phyloP scores from a whole-genome alignment of 2,113 vertebrate genomes.

The Cyanistes caeruleus region DNA sequence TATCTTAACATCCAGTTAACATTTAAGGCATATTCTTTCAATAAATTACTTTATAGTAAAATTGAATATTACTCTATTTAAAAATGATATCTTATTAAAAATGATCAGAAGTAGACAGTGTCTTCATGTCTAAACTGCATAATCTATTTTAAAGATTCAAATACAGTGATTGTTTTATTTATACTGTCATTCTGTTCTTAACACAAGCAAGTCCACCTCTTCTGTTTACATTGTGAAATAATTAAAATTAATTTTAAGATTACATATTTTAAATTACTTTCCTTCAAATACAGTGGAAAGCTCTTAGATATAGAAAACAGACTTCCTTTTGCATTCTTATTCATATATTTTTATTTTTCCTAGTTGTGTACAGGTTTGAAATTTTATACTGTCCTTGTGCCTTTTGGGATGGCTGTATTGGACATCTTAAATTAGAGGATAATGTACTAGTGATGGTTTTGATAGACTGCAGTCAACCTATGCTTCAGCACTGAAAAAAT shows the following conservation, averaged over 20 bases:
- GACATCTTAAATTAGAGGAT: not conserved
- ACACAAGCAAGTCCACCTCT: not conserved
- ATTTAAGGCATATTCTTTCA: not conserved
- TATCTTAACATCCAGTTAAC: not conserved
- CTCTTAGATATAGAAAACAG: not conserved
- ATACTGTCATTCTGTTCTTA: not conserved
- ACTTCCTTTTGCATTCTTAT: not conserved
- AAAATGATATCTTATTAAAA: not conserved
- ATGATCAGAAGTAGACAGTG: not conserved
- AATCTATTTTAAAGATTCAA: not conserved
- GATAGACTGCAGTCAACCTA: not conserved
- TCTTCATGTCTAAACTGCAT: not conserved
- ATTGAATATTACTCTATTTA: not conserved
- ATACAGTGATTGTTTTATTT: not conserved
- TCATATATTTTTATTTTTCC: not conserved
- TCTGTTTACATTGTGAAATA: not conserved
- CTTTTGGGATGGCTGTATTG: not conserved
- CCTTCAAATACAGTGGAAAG: not conserved
- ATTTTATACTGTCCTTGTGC: not conserved
- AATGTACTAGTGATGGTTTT: not conserved
- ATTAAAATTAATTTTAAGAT: not conserved
- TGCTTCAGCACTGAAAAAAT: not conserved
- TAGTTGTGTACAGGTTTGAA: not conserved
- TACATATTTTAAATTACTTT: not conserved
- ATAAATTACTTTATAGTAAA: not conserved